Evolutionary conservation across 2,797 vertebrate species (phyloP).

Genomic region (Oreonectes daqikongensis): DNA sequence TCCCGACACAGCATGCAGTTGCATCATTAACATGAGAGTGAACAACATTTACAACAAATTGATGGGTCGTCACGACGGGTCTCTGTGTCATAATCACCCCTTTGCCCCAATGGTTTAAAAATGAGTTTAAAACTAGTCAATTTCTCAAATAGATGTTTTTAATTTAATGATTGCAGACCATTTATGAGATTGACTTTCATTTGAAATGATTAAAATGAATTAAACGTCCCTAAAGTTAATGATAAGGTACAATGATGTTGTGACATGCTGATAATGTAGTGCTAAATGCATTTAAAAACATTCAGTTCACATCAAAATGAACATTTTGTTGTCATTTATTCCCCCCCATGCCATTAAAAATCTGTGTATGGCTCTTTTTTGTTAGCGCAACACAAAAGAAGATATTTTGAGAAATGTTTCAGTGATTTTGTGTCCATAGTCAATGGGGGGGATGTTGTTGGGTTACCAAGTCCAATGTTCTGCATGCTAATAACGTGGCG

Average conservation of each 20-base stretch:
- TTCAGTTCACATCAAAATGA: no score
- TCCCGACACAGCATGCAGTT: neutral
- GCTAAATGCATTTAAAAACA: no score
- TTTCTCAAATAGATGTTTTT: conserved; percentile 7
- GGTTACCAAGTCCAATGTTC: no score
- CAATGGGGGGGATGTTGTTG: no score
- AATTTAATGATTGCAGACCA: neutral
- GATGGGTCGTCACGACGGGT: neutral
- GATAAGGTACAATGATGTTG: neutral
- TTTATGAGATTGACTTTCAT: neutral
- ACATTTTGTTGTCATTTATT: no score
- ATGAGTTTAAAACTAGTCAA: neutral
- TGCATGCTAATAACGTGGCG: no score
- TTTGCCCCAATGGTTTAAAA: conserved; percentile 1
- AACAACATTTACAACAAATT: conserved; percentile 2
- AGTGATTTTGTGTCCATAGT: no score
- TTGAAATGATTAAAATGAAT: neutral
- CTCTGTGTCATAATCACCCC: neutral
- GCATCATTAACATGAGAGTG: conserved; percentile 6
- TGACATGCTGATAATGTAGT: neutral
- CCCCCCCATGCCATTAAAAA: no score
- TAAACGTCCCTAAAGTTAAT: no score
- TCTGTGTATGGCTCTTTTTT: no score
- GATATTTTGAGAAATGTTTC: no score
- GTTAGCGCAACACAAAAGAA: no score